Evolutionary conservation across 2,797 vertebrate genomes (phyloP).

Genomic region (Gephyroberyx darwinii): DNA sequence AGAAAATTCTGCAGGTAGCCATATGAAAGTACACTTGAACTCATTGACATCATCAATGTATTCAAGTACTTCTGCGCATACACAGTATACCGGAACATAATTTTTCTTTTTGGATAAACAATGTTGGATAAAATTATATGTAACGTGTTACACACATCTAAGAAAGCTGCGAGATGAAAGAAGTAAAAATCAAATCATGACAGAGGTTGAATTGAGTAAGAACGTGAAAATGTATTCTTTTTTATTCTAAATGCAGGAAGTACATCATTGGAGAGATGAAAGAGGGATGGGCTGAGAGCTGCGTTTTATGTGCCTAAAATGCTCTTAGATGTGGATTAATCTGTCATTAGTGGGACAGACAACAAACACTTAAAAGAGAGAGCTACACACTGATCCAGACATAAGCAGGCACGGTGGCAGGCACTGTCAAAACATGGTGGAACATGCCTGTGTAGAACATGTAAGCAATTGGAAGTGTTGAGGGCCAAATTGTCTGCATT

Average conservation of each 20-base stretch:
- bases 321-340: conserved; percentile 71
- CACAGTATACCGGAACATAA: neutral
- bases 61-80: no score
- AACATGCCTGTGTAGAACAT: conserved; percentile 60
- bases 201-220: conserved; percentile 31
- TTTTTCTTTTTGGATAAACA: conserved; percentile 2
- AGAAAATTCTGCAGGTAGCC: neutral
- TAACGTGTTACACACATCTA: conserved; percentile 20
- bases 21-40: neutral
- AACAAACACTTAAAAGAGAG: conserved; percentile 63
- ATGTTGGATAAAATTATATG: conserved; percentile 30
- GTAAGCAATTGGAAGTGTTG: conserved; percentile 56
- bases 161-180: conserved; percentile 32
- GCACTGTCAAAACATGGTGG: conserved; percentile 67
- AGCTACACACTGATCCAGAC: conserved; percentile 43
- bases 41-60: neutral
- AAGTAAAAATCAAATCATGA: conserved; percentile 37
- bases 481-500: conserved; percentile 61
- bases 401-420: conserved; percentile 41
- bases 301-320: conserved; percentile 58
- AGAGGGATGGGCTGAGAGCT: conserved; percentile 36
- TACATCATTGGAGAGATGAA: conserved; percentile 58
- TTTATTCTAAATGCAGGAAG: conserved; percentile 49
- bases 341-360: conserved; percentile 73
- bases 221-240: conserved; percentile 31